These are phyloP conservation scores for Sinelater perroti DNA, from an alignment of 2,888 invertebrate species.

Conservation along the genomic window DNA sequence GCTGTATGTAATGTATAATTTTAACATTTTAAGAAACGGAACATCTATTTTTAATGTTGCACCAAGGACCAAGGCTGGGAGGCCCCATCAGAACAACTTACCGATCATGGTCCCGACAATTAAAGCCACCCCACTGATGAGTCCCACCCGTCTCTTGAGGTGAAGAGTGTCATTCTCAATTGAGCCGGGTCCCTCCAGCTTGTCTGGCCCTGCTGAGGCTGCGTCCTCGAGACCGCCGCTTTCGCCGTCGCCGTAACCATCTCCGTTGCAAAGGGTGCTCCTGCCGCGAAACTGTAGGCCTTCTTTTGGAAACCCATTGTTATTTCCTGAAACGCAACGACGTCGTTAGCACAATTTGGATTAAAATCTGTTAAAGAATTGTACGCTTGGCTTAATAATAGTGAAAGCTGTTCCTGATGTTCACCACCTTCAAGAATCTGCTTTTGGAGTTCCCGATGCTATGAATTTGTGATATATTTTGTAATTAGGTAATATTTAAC, in stretches of 20 bases:
- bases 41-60: too few relatives aligned
- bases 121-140: slow-evolving; percentile 98
- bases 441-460: too few relatives aligned
- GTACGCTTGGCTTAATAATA: too few relatives aligned
- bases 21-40: too few relatives aligned
- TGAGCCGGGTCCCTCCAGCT: slow-evolving; percentile 87
- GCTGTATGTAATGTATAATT: too few relatives aligned
- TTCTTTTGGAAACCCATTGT: slow-evolving; percentile 60
- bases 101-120: slow-evolving; percentile 99
- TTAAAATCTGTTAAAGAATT: too few relatives aligned
- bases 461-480: too few relatives aligned
- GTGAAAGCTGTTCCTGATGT: too few relatives aligned
- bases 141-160: slow-evolving; percentile 99
- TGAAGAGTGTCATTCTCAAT: slow-evolving; percentile 96
- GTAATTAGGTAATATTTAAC: too few relatives aligned
- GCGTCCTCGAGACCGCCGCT: slow-evolving; percentile 61
- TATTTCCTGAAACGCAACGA: slow-evolving; percentile 54
- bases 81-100: too few relatives aligned
- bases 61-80: too few relatives aligned
- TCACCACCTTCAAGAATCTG: too few relatives aligned
- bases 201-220: slow-evolving; percentile 69
- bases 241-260: slow-evolving; percentile 59
- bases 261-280: slow-evolving; percentile 59
- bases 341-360: background rate
- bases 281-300: slow-evolving; percentile 58